Percentiles rank a stretch among this genome's conserved stretches.
Conservation (phyloP, 2,888 invertebrate genomes). For the Drosophila acutilabella region DNA sequence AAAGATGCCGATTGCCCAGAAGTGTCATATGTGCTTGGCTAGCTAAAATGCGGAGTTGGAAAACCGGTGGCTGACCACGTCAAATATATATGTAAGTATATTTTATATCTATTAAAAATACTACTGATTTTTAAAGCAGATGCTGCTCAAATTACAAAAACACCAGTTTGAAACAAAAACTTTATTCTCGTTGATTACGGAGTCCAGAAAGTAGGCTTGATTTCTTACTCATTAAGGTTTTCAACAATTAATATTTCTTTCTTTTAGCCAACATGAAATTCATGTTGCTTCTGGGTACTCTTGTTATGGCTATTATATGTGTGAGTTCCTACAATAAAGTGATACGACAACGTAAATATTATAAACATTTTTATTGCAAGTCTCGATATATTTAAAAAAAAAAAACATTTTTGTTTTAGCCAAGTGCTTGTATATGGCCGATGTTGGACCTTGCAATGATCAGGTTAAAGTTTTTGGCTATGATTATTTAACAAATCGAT, state of each 20-base stretch:
- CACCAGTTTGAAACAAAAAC: too few species aligned
- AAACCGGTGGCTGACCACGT: background rate
- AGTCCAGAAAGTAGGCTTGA: background rate
- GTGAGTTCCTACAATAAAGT: conserved; percentile 21
- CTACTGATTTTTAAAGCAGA: too few species aligned
- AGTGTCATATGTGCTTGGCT: conserved; percentile 75
- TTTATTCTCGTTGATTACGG: too few species aligned
- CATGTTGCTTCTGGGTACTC: background rate
- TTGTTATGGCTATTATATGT: background rate
- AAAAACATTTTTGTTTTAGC: conserved; percentile 25
- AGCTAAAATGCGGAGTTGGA: conserved; percentile 11
- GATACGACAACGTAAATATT: conserved; percentile 36
- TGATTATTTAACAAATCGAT: conserved; percentile 58
- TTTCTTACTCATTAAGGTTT: background rate
- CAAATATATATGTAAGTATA: too few species aligned
- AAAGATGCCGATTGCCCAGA: conserved; percentile 36
- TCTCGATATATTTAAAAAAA: too few species aligned
- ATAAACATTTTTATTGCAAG: too few species aligned
- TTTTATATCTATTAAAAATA: too few species aligned
- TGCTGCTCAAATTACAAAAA: too few species aligned
- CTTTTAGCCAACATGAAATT: background rate
- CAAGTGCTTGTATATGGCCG: conserved; percentile 54
- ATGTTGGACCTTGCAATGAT: conserved; percentile 50
- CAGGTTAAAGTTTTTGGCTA: conserved; percentile 57
- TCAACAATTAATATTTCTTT: background rate